Percentiles rank a stretch among this genome's conserved stretches.
phyloP scores from a whole-genome alignment of 2,797 vertebrate species.

The Phoebastria nigripes region DNA sequence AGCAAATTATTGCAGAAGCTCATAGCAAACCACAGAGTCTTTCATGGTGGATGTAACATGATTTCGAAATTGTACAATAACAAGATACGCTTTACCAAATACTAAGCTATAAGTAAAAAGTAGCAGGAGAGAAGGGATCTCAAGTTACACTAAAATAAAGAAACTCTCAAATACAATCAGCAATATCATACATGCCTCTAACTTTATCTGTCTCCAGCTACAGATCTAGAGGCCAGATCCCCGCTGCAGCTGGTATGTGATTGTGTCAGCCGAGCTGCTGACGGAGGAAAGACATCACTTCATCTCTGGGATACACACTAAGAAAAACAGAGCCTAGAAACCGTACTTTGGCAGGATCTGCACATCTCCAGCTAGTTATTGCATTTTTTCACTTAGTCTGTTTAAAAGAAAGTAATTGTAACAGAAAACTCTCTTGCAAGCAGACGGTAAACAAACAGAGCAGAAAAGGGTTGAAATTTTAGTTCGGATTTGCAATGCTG shows the following conservation, averaged over 20 bases:
- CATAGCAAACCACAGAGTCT: background rate
- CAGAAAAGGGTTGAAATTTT: background rate
- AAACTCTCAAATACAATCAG: background rate
- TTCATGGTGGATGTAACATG: background rate
- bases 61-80: background rate
- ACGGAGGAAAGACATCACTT: background rate
- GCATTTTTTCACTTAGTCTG: background rate
- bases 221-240: background rate
- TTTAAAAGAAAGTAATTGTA: background rate
- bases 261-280: background rate
- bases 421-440: background rate
- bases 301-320: background rate
- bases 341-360: background rate
- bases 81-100: background rate
- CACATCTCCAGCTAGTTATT: background rate
- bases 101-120: background rate
- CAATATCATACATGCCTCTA: background rate
- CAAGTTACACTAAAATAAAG: background rate
- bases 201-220: background rate
- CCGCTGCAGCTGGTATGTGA: background rate
- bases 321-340: background rate
- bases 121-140: background rate
- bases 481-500: background rate
- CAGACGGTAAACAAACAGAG: background rate
- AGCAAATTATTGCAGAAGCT: background rate